Evolutionary conservation across 2,113 vertebrate genomes (phyloP).

Genomic region (Periophthalmus modestus): DNA sequence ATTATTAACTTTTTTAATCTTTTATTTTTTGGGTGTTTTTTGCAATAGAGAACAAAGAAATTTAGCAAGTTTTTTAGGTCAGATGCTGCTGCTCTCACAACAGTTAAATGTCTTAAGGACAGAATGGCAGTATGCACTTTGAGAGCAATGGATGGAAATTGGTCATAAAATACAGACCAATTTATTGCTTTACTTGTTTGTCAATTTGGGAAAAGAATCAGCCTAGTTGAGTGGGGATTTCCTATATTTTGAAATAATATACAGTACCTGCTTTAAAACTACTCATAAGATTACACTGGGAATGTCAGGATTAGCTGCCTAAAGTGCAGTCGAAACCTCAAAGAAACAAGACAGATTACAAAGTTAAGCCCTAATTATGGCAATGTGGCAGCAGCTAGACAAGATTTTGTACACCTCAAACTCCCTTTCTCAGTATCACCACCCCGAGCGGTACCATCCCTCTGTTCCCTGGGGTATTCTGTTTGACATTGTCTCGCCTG

Average conservation of each 20-base stretch:
- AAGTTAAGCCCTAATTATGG: conserved; percentile 42
- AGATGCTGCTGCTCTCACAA: too few relatives aligned
- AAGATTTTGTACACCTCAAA: neutral
- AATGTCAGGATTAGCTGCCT: conserved; percentile 36
- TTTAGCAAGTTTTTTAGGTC: too few relatives aligned
- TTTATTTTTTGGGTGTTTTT: too few relatives aligned
- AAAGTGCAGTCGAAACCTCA: conserved; percentile 5
- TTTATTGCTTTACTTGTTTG: neutral
- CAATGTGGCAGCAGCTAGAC: conserved; percentile 18
- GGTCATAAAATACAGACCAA: too few relatives aligned
- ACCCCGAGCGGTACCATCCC: conserved; percentile 21
- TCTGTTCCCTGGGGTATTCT: conserved; percentile 3
- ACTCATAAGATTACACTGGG: neutral
- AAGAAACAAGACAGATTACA: conserved; percentile 18
- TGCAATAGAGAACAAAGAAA: too few relatives aligned
- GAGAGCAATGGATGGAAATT: neutral
- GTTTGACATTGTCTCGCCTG: conserved; percentile 23
- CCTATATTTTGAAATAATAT: neutral
- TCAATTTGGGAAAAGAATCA: neutral
- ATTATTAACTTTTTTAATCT: too few relatives aligned
- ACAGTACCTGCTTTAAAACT: neutral
- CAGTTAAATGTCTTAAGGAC: neutral
- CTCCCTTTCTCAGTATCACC: conserved; percentile 28
- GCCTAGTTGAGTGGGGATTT: neutral
- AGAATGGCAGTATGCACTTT: too few relatives aligned